Base-by-base conservation (phyloP, 1,140 invertebrate genomes). In the Drosophila kikkawai region DNA sequence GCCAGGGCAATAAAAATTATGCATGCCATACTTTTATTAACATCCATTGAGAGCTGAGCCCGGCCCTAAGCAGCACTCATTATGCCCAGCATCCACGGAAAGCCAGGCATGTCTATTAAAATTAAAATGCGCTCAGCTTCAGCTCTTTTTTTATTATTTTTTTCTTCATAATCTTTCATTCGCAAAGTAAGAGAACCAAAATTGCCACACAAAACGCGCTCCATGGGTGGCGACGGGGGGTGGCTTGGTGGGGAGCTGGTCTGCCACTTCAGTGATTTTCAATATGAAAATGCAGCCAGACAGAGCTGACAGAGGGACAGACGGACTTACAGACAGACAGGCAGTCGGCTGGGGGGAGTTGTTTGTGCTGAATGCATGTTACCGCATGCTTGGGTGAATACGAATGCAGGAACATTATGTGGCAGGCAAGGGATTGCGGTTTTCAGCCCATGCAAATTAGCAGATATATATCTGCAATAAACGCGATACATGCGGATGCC, bases 221-320 rank as follows among this genome's bases (percentile, higher is more conserved):
- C 19, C 34, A 47, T 12, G 29, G 32, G 39, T 29, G 39, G 12
- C n/a, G 15, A 5, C 12, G 26, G 4, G 19, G 41, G 9, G 19
- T 36, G 9, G 45, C 7, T 17, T 12, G 32, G 42, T n/a, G 34
- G 61, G 77, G 64, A 65, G 78, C 68, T 67, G 83, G 84, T 87
- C 80, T 87, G 84, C 84, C 84, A 87, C 85, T 87, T 87, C 80
- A 87, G 69, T 87, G 84, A 87, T 90, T 87, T 87, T 87, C 84
- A 87, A 87, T 87, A 87, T 87, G 84, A 87, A 87, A 83, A 88
- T 87, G 84, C 80, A 84, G 67, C 55, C 65, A 64, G 71, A 81
- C 85, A 87, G 68, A 79, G 69, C 63, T 50, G 73, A 68, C 67
- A 65, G 60, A 51, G 61, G 45, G 74, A 44, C 44, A 58, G 56